Base-by-base conservation (phyloP, 2,113 vertebrate species). In the Alethe castanea region DNA sequence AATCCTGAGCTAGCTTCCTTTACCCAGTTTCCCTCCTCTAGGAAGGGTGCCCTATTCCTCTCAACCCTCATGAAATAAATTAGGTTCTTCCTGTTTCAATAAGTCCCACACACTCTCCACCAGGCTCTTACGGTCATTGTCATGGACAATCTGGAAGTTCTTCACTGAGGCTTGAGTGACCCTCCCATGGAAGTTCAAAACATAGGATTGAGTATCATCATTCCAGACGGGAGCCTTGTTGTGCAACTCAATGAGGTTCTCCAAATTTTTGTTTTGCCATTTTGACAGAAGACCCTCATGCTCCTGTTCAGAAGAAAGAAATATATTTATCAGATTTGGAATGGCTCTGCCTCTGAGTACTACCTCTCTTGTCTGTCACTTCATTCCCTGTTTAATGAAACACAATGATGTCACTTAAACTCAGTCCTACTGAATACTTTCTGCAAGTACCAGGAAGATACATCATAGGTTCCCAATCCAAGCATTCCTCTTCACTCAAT, bases 221-320 rank as follows among this genome's bases (percentile, higher is more conserved):
- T 99, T 99, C 99, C 99, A 99, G 83, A 99, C 98, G 0, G 99
- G 99, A 31, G 99, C 98, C 91, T 99, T 99, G 94, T 99, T 99
- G 97, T 99, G 99, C 94, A 99, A 82, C 94, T 99, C 99, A 14
- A 99, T 99, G 72, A 99, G 97, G 95, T 99, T 99, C 57, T 99
- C 99, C 97, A 99, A 94, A 15, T 98, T 96, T 88, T 98, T 98
- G 81, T 92, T 99, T 95, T 99, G 98, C 98, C 99, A 99, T 94
- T 98, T 98, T 87, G 97, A 98, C 91, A 99, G 97, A 92, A 99
- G 98, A 86, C 98, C 98, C 92, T 99, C 99, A 5, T 98, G 98
- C 33, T 99, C 99, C 99, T 99, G 97, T 69, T 66, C 29, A 78
- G 76, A 88, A 86, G 20, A 91, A 91, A 94, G 11, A 88, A 83